These are phyloP conservation scores for Chaetodon trifasciatus DNA, from an alignment of 2,797 vertebrate species.

Conservation along the genomic window DNA sequence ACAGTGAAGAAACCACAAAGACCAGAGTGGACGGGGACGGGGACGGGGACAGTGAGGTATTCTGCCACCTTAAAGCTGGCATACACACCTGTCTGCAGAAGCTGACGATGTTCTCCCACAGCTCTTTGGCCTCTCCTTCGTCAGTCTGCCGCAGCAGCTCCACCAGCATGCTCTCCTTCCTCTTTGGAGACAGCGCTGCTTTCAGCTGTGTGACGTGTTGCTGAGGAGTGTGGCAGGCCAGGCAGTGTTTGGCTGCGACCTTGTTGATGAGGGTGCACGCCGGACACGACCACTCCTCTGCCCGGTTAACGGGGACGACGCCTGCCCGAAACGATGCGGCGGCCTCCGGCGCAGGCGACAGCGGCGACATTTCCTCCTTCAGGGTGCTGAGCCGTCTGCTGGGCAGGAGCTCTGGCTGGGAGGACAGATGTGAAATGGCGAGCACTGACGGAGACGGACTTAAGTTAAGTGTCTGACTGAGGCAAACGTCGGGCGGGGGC, in stretches of 20 bases:
- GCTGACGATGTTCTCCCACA: conserved; percentile 91
- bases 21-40: no score
- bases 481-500: conserved; percentile 70
- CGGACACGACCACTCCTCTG: conserved; percentile 87
- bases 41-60: no score
- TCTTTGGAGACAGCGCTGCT: conserved; percentile 69
- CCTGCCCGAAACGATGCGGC: conserved; percentile 33
- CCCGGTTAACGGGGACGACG: fast-evolving
- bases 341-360: conserved; percentile 33
- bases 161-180: conserved; percentile 89
- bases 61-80: no score
- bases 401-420: conserved; percentile 80
- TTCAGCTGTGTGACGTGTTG: no score
- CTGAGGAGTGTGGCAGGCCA: conserved; percentile 88
- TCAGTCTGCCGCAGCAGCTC: conserved; percentile 90
- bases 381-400: conserved; percentile 79
- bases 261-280: conserved; percentile 90
- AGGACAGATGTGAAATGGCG: conserved; percentile 80
- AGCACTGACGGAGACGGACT: conserved; percentile 74
- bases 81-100: conserved; percentile 89
- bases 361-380: conserved; percentile 66
- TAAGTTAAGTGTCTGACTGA: conserved; percentile 74
- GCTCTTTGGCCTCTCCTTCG: conserved; percentile 89
- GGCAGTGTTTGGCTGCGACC: conserved; percentile 84
- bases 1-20: background rate